Evolutionary conservation across 2,888 invertebrate species (phyloP).

Genomic region (Ochropleura leucogaster): DNA sequence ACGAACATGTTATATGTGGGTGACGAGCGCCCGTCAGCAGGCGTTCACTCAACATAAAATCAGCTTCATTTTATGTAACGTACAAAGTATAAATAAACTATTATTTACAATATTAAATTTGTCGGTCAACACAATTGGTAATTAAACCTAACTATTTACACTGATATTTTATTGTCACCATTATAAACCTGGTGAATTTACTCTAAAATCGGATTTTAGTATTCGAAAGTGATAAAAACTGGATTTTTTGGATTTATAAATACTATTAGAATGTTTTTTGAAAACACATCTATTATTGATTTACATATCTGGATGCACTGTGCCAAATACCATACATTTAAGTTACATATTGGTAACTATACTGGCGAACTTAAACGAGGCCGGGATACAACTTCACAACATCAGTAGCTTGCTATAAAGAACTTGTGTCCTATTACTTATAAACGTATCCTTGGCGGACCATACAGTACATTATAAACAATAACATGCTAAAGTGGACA

Average conservation of each 20-base stretch:
- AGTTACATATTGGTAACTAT: constrained; percentile 39
- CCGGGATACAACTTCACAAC: constrained; percentile 47
- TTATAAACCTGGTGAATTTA: constrained; percentile 84
- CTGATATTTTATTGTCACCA: constrained; percentile 90
- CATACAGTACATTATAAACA: constrained; percentile 42
- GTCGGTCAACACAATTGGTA: constrained; percentile 69
- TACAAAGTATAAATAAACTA: constrained; percentile 75
- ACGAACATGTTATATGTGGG: constrained; percentile 68
- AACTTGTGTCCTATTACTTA: constrained; percentile 59
- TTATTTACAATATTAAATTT: constrained; percentile 78
- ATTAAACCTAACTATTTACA: constrained; percentile 88
- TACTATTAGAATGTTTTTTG: constrained; percentile 34
- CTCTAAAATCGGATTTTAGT: constrained; percentile 49
- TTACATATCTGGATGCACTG: constrained; percentile 18
- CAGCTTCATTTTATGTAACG: constrained; percentile 62
- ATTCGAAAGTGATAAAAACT: constrained; percentile 50
- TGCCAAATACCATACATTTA: constrained; percentile 44
- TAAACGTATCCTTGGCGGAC: constrained; percentile 41
- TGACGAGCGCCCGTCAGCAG: constrained; percentile 61
- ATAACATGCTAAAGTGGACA: constrained; percentile 46
- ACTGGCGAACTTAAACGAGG: constrained; percentile 43
- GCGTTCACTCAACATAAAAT: constrained; percentile 65
- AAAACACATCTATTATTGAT: constrained; percentile 20
- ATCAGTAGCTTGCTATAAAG: constrained; percentile 23
- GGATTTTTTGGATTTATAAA: constrained; percentile 46